These are phyloP conservation scores for Oncorhynchus clarkii DNA, from an alignment of 2,113 vertebrate species.

Conservation along the genomic window DNA sequence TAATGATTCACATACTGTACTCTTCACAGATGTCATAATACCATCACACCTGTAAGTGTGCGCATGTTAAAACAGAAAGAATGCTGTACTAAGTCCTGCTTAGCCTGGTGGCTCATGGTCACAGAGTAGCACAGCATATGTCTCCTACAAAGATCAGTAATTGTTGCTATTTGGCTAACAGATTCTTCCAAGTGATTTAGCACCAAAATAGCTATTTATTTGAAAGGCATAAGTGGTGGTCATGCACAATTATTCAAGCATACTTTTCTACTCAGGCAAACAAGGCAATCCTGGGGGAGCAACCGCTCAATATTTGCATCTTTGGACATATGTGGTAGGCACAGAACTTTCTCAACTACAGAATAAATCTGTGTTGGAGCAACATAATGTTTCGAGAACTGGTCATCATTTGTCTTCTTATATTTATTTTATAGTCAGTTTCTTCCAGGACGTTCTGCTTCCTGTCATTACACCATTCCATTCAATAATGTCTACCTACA, in stretches of 20 bases:
- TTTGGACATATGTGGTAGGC: background rate
- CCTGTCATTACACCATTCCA: too few relatives aligned
- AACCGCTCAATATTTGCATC: background rate
- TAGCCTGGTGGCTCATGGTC: background rate
- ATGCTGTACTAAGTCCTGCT: background rate
- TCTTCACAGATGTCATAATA: background rate
- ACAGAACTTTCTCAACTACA: background rate
- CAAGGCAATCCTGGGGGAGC: background rate
- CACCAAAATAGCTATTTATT: slow-evolving; percentile 7
- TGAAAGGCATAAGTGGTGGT: slow-evolving; percentile 3
- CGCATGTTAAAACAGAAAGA: too few relatives aligned
- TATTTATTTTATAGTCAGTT: background rate
- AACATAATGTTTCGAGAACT: background rate
- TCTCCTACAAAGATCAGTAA: background rate
- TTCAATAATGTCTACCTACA: too few relatives aligned
- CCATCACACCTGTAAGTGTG: background rate
- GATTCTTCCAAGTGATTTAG: background rate
- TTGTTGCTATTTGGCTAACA: background rate
- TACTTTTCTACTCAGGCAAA: background rate
- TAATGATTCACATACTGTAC: too few relatives aligned
- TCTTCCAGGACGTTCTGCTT: too few relatives aligned
- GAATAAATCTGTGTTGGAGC: too few relatives aligned
- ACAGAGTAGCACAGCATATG: background rate
- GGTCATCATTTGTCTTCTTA: background rate
- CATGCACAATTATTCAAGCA: background rate